Conservation (phyloP, 2,113 vertebrate genomes). For the Aegithalos caudatus region DNA sequence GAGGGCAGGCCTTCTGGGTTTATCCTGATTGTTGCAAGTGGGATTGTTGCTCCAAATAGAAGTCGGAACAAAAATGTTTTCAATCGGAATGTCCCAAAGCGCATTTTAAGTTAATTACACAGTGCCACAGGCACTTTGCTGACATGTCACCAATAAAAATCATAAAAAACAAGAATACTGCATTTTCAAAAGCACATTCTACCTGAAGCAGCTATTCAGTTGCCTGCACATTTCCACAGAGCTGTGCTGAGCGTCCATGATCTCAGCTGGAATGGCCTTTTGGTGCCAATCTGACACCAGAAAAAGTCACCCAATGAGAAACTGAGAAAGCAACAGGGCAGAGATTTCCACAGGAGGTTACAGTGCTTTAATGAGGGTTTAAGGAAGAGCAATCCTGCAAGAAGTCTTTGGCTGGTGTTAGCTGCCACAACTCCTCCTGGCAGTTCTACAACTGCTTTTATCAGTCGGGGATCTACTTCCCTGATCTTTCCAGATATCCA, state of each 20-base stretch:
- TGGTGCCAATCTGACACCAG: neutral
- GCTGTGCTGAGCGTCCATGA: rapidly evolving
- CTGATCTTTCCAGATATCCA: neutral
- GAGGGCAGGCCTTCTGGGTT: neutral
- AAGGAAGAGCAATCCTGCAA: neutral
- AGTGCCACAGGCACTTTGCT: neutral
- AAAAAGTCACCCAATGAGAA: neutral
- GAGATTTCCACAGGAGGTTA: neutral
- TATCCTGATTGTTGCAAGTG: neutral
- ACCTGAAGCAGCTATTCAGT: neutral
- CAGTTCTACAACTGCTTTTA: neutral
- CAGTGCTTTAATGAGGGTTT: neutral
- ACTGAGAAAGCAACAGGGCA: neutral
- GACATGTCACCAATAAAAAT: neutral
- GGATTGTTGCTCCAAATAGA: neutral
- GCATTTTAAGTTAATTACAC: neutral
- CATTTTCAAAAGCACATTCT: neutral
- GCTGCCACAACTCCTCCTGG: neutral
- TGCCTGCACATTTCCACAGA: rapidly evolving
- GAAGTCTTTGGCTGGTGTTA: neutral
- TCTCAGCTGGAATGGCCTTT: neutral
- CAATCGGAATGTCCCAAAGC: neutral
- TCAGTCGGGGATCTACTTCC: neutral
- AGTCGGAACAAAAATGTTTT: neutral
- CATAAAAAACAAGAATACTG: rapidly evolving